Evolutionary conservation across 1,140 invertebrate genomes (phyloP).

Genomic region (Drosophila arizonae): DNA sequence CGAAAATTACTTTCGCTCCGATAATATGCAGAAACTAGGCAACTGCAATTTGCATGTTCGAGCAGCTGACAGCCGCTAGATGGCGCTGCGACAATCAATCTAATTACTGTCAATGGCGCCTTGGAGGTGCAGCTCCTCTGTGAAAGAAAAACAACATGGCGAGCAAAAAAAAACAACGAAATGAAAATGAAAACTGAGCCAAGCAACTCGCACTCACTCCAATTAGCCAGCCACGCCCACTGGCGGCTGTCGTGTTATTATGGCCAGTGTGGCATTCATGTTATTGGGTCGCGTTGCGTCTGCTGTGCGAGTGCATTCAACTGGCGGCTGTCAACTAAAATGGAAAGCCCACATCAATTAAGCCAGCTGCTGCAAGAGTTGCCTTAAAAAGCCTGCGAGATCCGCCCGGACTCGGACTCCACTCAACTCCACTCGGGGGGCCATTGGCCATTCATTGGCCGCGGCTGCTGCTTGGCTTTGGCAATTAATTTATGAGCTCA

Average conservation of each 20-base stretch:
- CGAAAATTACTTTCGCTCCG: conserved; percentile 70
- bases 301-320: conserved; percentile 3
- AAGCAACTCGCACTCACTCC: conserved; percentile 38
- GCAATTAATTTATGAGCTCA: conserved; percentile 79
- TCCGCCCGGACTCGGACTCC: neutral
- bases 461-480: conserved; percentile 11
- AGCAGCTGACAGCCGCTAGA: conserved; percentile 21
- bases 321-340: conserved; percentile 67
- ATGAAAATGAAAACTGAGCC: neutral
- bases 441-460: conserved; percentile 6
- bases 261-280: conserved; percentile 25
- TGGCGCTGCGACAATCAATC: conserved; percentile 64
- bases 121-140: neutral
- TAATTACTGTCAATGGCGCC: conserved; percentile 75
- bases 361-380: conserved; percentile 33
- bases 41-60: conserved; percentile 54
- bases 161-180: neutral
- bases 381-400: conserved; percentile 10
- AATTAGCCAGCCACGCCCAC: conserved; percentile 41
- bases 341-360: conserved; percentile 80
- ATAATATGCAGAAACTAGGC: conserved; percentile 49
- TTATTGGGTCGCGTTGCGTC: conserved; percentile 41
- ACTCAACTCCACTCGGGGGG: neutral
- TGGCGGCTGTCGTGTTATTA: neutral
- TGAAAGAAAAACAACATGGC: too few relatives aligned